A percentile compares a stretch with the other conserved stretches of the same genome.
Conservation (phyloP, 2,797 vertebrate genomes). For the Muscicapa comitata region DNA sequence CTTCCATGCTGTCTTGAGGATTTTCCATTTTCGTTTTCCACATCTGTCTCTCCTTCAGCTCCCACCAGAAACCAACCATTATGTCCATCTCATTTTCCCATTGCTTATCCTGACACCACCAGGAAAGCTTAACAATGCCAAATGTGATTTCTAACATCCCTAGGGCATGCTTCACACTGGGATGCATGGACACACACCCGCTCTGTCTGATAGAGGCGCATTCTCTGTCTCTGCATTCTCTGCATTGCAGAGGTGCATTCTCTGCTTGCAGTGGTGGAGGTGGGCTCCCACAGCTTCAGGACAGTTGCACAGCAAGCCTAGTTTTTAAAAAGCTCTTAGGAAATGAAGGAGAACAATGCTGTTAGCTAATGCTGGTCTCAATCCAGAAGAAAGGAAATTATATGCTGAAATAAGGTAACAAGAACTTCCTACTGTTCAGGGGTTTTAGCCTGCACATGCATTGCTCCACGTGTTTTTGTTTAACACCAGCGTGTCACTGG, state of each 20-base stretch:
- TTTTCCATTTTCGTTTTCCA: background rate
- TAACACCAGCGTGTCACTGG: background rate
- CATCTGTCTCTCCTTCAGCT: background rate
- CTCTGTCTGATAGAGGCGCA: background rate
- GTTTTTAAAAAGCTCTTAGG: background rate
- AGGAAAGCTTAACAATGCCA: background rate
- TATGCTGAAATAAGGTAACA: background rate
- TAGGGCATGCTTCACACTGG: background rate
- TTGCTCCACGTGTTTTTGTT: background rate
- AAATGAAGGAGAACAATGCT: background rate
- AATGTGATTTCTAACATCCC: background rate
- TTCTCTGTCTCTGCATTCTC: background rate
- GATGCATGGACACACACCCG: background rate
- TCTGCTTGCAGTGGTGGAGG: background rate
- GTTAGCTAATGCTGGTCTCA: background rate
- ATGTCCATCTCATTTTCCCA: background rate
- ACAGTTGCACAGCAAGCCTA: background rate
- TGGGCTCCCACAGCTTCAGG: background rate
- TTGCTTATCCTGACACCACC: background rate
- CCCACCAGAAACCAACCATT: background rate
- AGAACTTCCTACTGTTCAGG: background rate
- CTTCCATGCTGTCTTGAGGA: background rate
- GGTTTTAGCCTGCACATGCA: background rate
- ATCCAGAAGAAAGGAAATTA: background rate
- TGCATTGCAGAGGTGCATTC: no score